A percentile compares a stretch with the other conserved stretches of the same genome.
Conservation (phyloP, 2,797 vertebrate genomes). For the Aplochiton taeniatus region DNA sequence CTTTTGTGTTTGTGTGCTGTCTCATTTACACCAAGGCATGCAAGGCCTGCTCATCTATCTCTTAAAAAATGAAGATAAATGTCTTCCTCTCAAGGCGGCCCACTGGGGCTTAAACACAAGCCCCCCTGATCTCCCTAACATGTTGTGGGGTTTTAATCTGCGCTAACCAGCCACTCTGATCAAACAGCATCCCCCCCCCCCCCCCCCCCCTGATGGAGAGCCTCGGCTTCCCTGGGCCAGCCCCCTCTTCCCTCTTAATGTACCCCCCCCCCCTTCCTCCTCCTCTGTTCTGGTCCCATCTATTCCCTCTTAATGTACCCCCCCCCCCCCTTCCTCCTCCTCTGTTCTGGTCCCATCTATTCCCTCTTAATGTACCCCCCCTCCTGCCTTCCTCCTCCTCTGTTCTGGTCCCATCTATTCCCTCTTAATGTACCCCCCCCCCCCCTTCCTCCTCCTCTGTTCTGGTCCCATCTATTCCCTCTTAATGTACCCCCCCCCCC, state of each 20-base stretch:
- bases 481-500: slow-evolving; percentile 11
- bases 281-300: no score
- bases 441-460: slow-evolving; percentile 4
- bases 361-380: slow-evolving; percentile 8
- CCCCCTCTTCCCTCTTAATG: neutral
- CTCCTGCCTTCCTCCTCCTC: slow-evolving; percentile 3
- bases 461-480: no score
- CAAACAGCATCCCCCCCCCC: slow-evolving; percentile 13
- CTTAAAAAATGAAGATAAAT: slow-evolving; percentile 72
- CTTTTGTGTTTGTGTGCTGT: slow-evolving; percentile 39
- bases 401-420: no score
- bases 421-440: slow-evolving; percentile 9
- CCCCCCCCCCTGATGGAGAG: slow-evolving; percentile 5
- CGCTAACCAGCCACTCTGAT: slow-evolving; percentile 21
- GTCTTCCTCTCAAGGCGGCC: slow-evolving; percentile 54
- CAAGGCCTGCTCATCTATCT: no score
- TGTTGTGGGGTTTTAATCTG: slow-evolving; percentile 39
- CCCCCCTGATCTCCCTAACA: slow-evolving; percentile 48
- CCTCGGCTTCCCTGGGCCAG: slow-evolving; percentile 7
- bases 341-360: no score
- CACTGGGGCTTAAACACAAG: slow-evolving; percentile 56
- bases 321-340: slow-evolving; percentile 3
- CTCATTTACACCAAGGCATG: no score
- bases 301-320: slow-evolving; percentile 6
- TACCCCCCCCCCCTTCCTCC: slow-evolving; percentile 9